Conservation (phyloP, 2,113 vertebrate species). For the Epinephelus fuscoguttatus region DNA sequence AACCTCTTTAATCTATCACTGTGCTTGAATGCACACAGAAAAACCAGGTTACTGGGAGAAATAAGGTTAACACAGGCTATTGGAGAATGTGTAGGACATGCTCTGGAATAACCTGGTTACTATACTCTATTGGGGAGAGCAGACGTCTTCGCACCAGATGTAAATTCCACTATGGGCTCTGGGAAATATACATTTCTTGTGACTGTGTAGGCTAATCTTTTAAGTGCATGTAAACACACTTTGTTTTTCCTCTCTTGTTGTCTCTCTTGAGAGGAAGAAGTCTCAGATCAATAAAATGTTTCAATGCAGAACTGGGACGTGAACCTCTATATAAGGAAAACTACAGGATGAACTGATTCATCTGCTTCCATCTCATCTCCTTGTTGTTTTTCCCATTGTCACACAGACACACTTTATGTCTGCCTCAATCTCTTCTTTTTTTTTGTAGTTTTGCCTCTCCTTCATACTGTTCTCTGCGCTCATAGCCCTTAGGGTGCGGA, state of each 20-base stretch:
- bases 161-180: neutral
- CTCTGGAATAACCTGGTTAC: slow-evolving; percentile 5
- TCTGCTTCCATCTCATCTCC: slow-evolving; percentile 19
- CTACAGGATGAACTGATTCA: slow-evolving; percentile 7
- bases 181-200: neutral
- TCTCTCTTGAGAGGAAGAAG: neutral
- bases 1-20: slow-evolving; percentile 34
- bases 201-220: neutral
- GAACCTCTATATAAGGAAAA: slow-evolving; percentile 2
- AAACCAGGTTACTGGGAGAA: slow-evolving; percentile 40
- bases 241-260: neutral
- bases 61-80: neutral
- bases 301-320: neutral
- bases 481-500: slow-evolving; percentile 10
- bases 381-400: slow-evolving; percentile 9
- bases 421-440: slow-evolving; percentile 4
- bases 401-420: neutral
- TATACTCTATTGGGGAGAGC: neutral
- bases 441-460: neutral
- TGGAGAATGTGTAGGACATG: neutral
- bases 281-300: neutral
- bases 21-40: neutral
- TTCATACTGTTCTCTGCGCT: neutral
- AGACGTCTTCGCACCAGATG: neutral
- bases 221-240: neutral